Percentiles rank a stretch among this genome's conserved stretches.
phyloP scores from a whole-genome alignment of 2,113 vertebrate species.

The Delphinus delphis region DNA sequence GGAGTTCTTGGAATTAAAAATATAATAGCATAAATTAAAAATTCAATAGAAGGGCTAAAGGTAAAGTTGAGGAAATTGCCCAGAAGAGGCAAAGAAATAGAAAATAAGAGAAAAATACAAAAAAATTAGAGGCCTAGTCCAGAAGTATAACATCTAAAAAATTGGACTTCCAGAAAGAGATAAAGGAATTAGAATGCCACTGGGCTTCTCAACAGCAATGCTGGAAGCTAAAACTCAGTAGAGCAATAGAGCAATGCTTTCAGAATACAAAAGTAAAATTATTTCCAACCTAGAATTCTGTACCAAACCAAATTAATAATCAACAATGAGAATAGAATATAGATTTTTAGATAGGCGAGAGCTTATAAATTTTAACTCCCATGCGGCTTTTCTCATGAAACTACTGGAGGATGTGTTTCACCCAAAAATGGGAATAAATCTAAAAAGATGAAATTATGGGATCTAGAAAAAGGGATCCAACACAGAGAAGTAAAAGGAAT shows the following conservation, averaged over 20 bases:
- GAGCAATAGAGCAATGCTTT: background rate
- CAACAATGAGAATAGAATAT: background rate
- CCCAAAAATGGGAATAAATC: background rate
- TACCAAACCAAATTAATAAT: background rate
- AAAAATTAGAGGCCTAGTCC: background rate
- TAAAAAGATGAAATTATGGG: background rate
- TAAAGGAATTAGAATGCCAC: background rate
- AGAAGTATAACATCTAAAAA: background rate
- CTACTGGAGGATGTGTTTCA: background rate
- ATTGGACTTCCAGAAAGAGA: background rate
- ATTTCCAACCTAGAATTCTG: slow-evolving; percentile 1
- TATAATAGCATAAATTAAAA: background rate
- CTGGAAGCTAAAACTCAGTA: background rate
- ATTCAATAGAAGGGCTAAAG: background rate
- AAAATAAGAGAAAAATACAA: slow-evolving; percentile 5
- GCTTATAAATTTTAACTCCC: background rate
- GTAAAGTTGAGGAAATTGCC: slow-evolving; percentile 18
- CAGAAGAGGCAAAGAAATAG: background rate
- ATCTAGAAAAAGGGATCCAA: background rate
- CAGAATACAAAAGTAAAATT: background rate
- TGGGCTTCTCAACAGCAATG: background rate
- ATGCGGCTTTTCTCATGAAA: background rate
- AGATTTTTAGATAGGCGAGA: background rate
- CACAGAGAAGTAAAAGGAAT: background rate
- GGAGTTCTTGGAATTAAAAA: background rate